A percentile compares a stretch with the other conserved stretches of the same genome.
These are phyloP conservation scores for Campoplex capitator DNA, from an alignment of 2,888 invertebrate genomes.

Conservation along the genomic window DNA sequence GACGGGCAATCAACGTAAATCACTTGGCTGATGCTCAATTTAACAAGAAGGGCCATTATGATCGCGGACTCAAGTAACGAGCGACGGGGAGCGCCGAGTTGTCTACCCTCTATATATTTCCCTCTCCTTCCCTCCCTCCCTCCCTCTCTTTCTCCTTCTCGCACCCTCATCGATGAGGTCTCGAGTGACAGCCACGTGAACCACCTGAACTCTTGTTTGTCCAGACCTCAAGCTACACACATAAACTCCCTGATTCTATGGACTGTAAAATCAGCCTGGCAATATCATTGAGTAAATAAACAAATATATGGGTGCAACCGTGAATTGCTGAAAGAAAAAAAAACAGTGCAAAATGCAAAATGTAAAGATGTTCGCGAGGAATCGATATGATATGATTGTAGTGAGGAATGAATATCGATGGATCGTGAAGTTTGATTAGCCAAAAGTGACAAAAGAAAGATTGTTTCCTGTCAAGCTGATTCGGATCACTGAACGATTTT, in stretches of 20 bases:
- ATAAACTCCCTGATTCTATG: background rate
- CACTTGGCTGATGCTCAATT: conserved; percentile 84
- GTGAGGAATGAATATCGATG: too few species aligned
- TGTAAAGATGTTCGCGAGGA: background rate
- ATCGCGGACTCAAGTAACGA: conserved; percentile 82
- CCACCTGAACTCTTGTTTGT: conserved; percentile 49
- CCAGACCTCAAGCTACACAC: conserved; percentile 45
- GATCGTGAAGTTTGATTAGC: background rate
- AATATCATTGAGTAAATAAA: background rate
- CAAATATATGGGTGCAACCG: background rate
- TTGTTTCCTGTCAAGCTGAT: background rate
- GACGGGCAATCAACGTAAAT: conserved; percentile 84
- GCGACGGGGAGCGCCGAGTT: conserved; percentile 69
- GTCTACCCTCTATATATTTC: conserved; percentile 41
- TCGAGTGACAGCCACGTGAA: conserved; percentile 59
- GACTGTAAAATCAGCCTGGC: conserved; percentile 1
- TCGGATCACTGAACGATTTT: background rate
- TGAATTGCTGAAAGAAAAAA: too few species aligned
- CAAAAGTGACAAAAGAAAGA: background rate
- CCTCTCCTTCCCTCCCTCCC: conserved; percentile 31
- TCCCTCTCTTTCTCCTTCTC: conserved; percentile 6
- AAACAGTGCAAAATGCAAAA: background rate
- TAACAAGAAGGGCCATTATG: conserved; percentile 84
- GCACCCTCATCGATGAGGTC: conserved; percentile 23
- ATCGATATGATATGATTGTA: background rate